These are phyloP conservation scores for Limonius californicus DNA, from an alignment of 1,140 invertebrate genomes.

Conservation along the genomic window DNA sequence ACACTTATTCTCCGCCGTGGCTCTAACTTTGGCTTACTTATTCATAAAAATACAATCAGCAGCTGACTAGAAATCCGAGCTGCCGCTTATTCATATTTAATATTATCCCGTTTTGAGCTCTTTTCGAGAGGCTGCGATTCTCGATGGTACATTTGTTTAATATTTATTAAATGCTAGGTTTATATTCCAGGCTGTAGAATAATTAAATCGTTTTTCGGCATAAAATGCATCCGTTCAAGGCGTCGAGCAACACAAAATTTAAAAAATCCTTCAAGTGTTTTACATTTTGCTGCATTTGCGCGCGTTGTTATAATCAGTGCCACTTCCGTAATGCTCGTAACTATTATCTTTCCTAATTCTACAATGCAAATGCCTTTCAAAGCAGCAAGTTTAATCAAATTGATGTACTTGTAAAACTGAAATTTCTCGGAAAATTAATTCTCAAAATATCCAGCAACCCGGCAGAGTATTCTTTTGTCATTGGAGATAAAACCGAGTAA, in stretches of 20 bases:
- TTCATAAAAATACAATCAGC: conserved; percentile 8
- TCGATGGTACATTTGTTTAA: neutral
- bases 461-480: neutral
- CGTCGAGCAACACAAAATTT: neutral
- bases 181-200: neutral
- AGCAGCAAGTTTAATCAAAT: no score
- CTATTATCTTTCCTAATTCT: no score
- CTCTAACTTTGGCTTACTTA: neutral
- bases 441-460: neutral
- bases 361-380: no score
- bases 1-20: neutral
- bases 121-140: neutral
- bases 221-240: neutral
- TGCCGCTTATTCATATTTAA: neutral
- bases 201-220: neutral
- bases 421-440: neutral
- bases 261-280: neutral
- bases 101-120: neutral
- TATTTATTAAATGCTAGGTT: neutral
- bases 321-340: no score
- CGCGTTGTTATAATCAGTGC: no score
- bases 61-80: conserved; percentile 5
- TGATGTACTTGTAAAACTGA: neutral
- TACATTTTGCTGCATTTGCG: no score
- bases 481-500: neutral